Percentiles rank a stretch among this genome's conserved stretches.
Evolutionary conservation across 2,888 invertebrate genomes (phyloP).

Genomic region (Chirona hameri): DNA sequence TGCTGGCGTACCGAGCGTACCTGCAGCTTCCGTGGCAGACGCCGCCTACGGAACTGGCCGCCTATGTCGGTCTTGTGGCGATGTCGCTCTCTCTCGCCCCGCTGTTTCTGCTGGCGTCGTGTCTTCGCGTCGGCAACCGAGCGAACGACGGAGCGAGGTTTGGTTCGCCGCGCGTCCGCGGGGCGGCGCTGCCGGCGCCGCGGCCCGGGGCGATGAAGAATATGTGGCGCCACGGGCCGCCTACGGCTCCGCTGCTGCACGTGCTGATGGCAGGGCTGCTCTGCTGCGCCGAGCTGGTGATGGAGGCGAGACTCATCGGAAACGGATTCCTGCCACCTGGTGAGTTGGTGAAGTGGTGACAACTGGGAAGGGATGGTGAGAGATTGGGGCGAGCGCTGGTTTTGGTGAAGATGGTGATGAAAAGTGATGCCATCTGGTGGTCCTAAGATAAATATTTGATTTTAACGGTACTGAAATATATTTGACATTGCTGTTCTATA

Average conservation of each 20-base stretch:
- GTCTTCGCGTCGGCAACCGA: background rate
- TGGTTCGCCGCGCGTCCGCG: conserved; percentile 24
- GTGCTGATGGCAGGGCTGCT: conserved; percentile 51
- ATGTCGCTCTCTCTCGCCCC: background rate
- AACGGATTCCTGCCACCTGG: conserved; percentile 47
- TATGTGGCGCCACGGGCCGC: conserved; percentile 53
- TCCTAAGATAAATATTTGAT: too few relatives aligned
- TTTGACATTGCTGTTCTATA: too few relatives aligned
- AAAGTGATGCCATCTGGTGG: too few relatives aligned
- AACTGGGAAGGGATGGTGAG: background rate
- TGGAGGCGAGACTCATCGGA: conserved; percentile 52
- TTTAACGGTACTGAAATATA: too few relatives aligned
- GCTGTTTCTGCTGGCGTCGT: background rate
- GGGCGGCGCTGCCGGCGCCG: conserved; percentile 22
- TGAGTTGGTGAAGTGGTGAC: conserved; percentile 33
- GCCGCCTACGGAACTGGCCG: background rate
- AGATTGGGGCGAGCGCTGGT: background rate
- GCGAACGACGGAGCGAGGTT: conserved; percentile 1
- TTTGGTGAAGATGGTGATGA: too few relatives aligned
- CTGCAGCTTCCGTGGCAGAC: background rate
- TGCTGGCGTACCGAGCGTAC: background rate
- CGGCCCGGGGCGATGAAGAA: conserved; percentile 29
- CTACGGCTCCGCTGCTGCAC: conserved; percentile 52
- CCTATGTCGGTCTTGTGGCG: background rate
- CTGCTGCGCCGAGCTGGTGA: conserved; percentile 51